Conservation (phyloP, 2,113 vertebrate genomes). For the Anseranas semipalmata region DNA sequence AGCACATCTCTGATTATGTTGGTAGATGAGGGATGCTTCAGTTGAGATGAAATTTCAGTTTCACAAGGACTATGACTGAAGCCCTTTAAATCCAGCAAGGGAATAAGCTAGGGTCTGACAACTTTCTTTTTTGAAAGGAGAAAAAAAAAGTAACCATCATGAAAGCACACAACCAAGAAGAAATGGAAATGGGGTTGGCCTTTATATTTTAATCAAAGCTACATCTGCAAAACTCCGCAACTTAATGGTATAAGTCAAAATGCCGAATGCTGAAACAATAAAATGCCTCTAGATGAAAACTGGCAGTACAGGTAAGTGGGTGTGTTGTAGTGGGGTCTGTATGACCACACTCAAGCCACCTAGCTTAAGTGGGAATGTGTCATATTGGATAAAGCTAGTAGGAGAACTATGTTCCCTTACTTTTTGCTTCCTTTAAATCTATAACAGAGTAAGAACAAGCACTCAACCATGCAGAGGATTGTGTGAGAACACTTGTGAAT, state of each 20-base stretch:
- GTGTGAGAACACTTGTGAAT: neutral
- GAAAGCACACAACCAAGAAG: neutral
- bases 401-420: neutral
- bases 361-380: neutral
- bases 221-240: neutral
- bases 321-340: neutral
- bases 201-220: neutral
- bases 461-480: neutral
- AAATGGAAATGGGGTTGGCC: neutral
- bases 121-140: neutral
- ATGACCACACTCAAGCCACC: neutral
- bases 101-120: neutral
- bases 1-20: conserved; percentile 40
- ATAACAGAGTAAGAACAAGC: neutral
- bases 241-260: neutral
- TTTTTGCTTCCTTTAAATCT: neutral
- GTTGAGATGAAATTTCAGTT: conserved; percentile 33
- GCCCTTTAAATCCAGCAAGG: conserved; percentile 3
- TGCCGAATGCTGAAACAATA: neutral
- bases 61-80: neutral
- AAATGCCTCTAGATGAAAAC: neutral
- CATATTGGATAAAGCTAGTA: neutral
- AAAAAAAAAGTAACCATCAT: neutral
- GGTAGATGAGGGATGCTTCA: conserved; percentile 7
- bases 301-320: neutral